Base-by-base conservation (phyloP, 2,113 vertebrate genomes). In the Crotalus viridis region DNA sequence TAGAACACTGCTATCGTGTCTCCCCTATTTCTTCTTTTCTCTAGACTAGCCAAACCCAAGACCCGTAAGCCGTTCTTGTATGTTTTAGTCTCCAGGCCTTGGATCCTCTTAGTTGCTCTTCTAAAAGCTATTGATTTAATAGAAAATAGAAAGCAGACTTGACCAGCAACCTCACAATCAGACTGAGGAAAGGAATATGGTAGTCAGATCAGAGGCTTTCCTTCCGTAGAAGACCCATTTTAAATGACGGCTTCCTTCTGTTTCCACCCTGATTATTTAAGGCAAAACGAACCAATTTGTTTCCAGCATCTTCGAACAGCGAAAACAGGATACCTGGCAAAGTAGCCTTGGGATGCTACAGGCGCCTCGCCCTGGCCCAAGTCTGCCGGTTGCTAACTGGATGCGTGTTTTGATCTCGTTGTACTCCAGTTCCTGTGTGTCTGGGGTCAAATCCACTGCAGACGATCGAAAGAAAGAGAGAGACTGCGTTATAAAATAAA, bases 331-430 rank as follows among this genome's bases (percentile, higher is more conserved):
- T 96, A 98, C 97, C 97, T 97, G 94, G 88, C 93, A 87, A 15
- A 99, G 95, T 97, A 99, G 98, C 93, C 96, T 97, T 89, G 98
- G 98, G 96, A 99, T 98, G 95, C 97, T 98, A 10, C 94, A 94
- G 88, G 96, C 92, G 86, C 95, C 94, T 89, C 2, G 94, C 21
- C 95, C 98, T 59, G 95, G 92, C 9, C 95, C 92, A 13, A 98
- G 97, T 1, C 96, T 97, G 39, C 98, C 99, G 0, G 98, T 99
- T 86, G 98, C 98, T 97, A 99, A 91, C 90, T 98, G 97, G 96
- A 99, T 98, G 97, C 98, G 98, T 0, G 98, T 99, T 92, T 97
- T 98, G 95, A 99, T 99, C 97, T 99, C 98, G 93, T 98, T 99
- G 91, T 91, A 96, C 91, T 99, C 98, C 95, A 99, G 96, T 26